Base-by-base conservation (phyloP, 2,888 invertebrate genomes). In the Drosophila paracracens region DNA sequence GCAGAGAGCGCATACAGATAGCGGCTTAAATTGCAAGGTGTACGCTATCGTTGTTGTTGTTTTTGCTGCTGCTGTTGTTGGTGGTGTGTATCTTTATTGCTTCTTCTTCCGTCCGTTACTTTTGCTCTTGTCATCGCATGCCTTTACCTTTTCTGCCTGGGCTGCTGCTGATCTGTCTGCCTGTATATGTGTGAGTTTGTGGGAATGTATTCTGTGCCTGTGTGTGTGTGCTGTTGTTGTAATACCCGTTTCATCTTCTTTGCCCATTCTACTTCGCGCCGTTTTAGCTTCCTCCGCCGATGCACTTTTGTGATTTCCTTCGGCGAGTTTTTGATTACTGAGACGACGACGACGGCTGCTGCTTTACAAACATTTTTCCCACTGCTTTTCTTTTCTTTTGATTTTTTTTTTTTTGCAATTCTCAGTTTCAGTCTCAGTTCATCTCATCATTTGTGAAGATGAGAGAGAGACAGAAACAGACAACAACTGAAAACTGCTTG, bases 261-360 rank as follows among this genome's bases (percentile, higher is more conserved):
- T 88, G 75, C 73, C 66, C 86, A 86, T 83, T 90, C 89, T 86
- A 81, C 81, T 87, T 88, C 83, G 77, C 81, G 74, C 79, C 79
- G 87, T 88, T 91, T 79, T 70, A 82, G 85, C 76, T 81, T 82
- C 89, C 89, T 83, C 89, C 78, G 83, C 76, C 70, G 81, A 82
- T 91, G 89, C 91, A 90, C 86, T 90, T 89, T 89, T 89, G 85
- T 88, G 89, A 89, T 91, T 89, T 89, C 89, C 91, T 91, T 91
- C 75, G 82, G 79, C 67, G 31, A 86, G 80, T 83, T 89, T 81
- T 76, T 85, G 68, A 78, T 74, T 76, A 63, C 69, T 74, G 57
- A 52, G 65, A 73, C 68, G 72, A 56, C 68, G 72, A 56, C 77
- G 71, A 62, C 83, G 72, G 59, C 60, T 74, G 72, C 66, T 51